Evolutionary conservation across 1,140 invertebrate species (phyloP).

Genomic region (Notospermus geniculatus): DNA sequence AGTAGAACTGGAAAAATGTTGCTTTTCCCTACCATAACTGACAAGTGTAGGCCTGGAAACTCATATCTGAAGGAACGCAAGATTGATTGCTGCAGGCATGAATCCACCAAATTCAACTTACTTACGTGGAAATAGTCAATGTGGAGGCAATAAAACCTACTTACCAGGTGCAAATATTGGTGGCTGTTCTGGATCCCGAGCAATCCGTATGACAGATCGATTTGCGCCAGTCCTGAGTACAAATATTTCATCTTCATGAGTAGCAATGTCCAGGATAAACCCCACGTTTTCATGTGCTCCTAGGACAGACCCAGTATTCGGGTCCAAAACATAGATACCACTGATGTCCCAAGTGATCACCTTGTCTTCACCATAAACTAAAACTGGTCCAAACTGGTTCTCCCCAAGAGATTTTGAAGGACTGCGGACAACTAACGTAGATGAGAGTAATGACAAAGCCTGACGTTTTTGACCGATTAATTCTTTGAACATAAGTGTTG

Average conservation of each 20-base stretch:
- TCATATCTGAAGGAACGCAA: too few relatives aligned
- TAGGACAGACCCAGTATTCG: conserved; percentile 60
- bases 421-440: background rate
- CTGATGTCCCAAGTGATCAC: conserved; percentile 73
- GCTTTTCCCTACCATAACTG: too few relatives aligned
- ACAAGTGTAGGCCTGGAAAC: too few relatives aligned
- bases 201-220: conserved; percentile 38
- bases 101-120: too few relatives aligned
- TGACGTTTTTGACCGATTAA: conserved; percentile 48
- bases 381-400: conserved; percentile 67
- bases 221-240: conserved; percentile 64
- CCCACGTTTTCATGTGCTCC: conserved; percentile 55
- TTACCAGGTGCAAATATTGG: conserved; percentile 13
- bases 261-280: conserved; percentile 61
- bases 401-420: conserved; percentile 43
- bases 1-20: too few relatives aligned
- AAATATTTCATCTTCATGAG: conserved; percentile 73
- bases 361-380: conserved; percentile 68
- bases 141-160: too few relatives aligned
- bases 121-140: too few relatives aligned
- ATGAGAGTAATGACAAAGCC: background rate
- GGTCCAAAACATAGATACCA: conserved; percentile 73
- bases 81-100: too few relatives aligned
- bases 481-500: conserved; percentile 80
- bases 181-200: conserved; percentile 26